These are phyloP conservation scores for Acridotheres tristis DNA, from an alignment of 2,797 vertebrate species.

Conservation along the genomic window DNA sequence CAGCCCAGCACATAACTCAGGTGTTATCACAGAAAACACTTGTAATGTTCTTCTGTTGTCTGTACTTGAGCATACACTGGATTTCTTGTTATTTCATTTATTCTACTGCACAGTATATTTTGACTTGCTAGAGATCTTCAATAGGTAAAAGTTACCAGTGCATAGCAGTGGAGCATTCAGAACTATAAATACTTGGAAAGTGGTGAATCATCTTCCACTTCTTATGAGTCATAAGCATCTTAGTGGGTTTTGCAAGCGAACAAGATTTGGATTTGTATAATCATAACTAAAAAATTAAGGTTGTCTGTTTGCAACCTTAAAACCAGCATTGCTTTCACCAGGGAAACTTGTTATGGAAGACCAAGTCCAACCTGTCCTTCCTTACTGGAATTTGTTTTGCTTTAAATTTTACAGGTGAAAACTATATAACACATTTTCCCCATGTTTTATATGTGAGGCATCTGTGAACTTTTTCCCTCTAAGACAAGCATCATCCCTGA, in stretches of 20 bases:
- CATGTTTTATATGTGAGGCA: neutral
- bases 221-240: slow-evolving; percentile 25
- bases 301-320: neutral
- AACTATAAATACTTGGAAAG: slow-evolving; percentile 42
- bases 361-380: neutral
- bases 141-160: neutral
- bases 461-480: neutral
- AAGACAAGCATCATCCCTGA: neutral
- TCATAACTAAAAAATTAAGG: neutral
- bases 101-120: neutral
- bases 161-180: neutral
- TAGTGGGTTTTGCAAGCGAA: slow-evolving; percentile 13
- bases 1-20: neutral
- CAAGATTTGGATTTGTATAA: neutral
- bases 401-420: neutral
- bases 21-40: neutral
- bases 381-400: neutral
- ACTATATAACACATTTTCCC: neutral
- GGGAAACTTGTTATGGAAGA: neutral
- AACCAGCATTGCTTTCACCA: neutral
- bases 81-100: neutral
- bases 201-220: slow-evolving; percentile 49
- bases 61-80: neutral
- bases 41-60: neutral
- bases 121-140: neutral